phyloP scores from a whole-genome alignment of 2,113 vertebrate genomes.

The Ardeotis arabs region DNA sequence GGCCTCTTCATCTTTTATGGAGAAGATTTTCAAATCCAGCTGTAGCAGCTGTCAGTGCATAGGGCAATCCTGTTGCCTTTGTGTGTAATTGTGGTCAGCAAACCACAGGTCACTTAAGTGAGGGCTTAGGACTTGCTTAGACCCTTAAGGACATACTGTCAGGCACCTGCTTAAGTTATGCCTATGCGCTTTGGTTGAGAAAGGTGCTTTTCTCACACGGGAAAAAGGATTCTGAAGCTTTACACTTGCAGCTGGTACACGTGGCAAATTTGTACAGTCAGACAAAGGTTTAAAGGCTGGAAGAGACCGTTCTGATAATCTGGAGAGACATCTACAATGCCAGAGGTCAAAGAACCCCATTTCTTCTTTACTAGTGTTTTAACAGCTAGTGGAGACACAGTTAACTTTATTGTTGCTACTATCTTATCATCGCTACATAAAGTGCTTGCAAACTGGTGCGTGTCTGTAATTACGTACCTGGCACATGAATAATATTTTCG shows the following conservation, averaged over 20 bases:
- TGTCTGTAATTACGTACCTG: neutral
- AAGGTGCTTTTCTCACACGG: neutral
- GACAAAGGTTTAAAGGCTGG: neutral
- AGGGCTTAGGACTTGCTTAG: neutral
- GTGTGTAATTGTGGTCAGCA: neutral
- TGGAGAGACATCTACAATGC: neutral
- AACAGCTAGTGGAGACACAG: constrained; percentile 42
- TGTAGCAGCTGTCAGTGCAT: neutral
- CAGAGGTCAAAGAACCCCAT: neutral
- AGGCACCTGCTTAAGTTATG: neutral
- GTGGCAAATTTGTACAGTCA: neutral
- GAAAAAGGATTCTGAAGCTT: neutral
- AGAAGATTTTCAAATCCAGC: neutral
- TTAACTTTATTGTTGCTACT: constrained; percentile 58
- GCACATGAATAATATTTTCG: neutral
- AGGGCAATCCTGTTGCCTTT: neutral
- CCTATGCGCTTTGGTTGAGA: neutral
- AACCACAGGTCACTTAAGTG: neutral
- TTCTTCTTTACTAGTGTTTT: neutral
- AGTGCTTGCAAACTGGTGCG: neutral
- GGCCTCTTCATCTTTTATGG: neutral
- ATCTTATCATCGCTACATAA: constrained; percentile 44
- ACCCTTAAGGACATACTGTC: neutral
- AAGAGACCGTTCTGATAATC: neutral
- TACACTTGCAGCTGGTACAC: neutral